Evolutionary conservation across 2,888 invertebrate species (phyloP), one percentile per base, ranked within the genome.

Genomic region (Zygaena filipendulae): DNA sequence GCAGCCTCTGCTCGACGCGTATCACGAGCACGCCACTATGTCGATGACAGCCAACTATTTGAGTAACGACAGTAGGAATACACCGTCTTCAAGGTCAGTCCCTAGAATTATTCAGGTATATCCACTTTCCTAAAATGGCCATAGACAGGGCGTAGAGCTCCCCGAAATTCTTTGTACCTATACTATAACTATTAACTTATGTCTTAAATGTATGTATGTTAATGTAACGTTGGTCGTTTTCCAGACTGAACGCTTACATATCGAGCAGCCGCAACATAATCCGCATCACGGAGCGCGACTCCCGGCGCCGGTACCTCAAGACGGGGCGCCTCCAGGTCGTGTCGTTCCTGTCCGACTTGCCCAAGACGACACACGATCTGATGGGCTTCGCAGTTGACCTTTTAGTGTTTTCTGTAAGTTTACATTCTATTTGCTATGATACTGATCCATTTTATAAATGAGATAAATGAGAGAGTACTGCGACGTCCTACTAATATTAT

Each of bases 361-460:
- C 97, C 0, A 85, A 85, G 43, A 93, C 95, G 0, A 84, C 85
- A 25, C 97, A 98, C 54, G 93, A 95, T 60, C 84, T 90, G 6
- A 84, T 88, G 58, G 92, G 94, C 10, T 95, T 97, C 48, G 86
- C 90, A 2, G 91, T 97, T 13, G 98, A 98, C 69, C 82, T 97
- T 30, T 84, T 87, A 12, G 71, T 94, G 8, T 90, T 86, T 42
- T 88, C 87, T 31, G 90, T 90, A 57, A 82, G 82, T 60, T 30
- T 30, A 8, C 23, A 16, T 25, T 8, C 14, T 13, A 19, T 20
- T n/a, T n/a, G n/a, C n/a, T n/a, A n/a, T n/a, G n/a, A n/a, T n/a
- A n/a, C n/a, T n/a, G n/a, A n/a, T n/a, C n/a, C n/a, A n/a, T n/a
- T n/a, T n/a, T n/a, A n/a, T n/a, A n/a, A n/a, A n/a, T n/a, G n/a